These are phyloP conservation scores for Ectemnius lituratus DNA, from an alignment of 2,888 invertebrate species.

Conservation along the genomic window DNA sequence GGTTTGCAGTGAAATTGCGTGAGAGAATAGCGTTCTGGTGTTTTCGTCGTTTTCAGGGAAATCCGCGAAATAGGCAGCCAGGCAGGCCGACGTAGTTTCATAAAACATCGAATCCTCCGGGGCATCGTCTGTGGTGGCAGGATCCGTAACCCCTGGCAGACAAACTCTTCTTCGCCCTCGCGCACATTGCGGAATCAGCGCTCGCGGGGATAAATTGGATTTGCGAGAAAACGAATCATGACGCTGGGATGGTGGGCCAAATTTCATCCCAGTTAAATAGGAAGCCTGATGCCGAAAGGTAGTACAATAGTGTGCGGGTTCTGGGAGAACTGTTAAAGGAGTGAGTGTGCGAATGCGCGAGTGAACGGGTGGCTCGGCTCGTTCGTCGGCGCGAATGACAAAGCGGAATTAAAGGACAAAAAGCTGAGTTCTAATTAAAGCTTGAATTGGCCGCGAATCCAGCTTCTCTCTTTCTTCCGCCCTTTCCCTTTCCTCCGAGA, in stretches of 20 bases:
- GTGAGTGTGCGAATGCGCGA: not conserved
- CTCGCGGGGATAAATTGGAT: conserved; percentile 22
- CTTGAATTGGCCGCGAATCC: conserved; percentile 29
- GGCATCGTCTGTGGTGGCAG: not conserved
- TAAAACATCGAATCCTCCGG: conserved; percentile 10
- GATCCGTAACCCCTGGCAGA: conserved; percentile 23
- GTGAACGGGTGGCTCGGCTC: not conserved
- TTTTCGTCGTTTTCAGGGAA: not conserved
- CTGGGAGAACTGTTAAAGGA: conserved; percentile 1
- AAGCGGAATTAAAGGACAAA: conserved; percentile 43
- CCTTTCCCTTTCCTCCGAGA: too few species aligned
- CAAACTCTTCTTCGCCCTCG: conserved; percentile 48
- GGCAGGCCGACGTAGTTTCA: not conserved
- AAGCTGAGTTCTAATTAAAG: conserved; percentile 42
- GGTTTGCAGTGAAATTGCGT: not conserved
- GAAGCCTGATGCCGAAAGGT: not conserved
- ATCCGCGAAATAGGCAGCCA: too few species aligned
- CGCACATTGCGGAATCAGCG: conserved; percentile 41
- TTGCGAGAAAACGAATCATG: conserved; percentile 4
- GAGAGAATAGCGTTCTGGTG: not conserved
- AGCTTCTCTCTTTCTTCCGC: not conserved
- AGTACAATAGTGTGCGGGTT: not conserved
- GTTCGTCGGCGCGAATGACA: conserved; percentile 23
- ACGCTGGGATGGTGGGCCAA: not conserved
- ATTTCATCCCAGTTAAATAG: conserved; percentile 37